phyloP scores from a whole-genome alignment of 2,797 vertebrate genomes.

The Linurgus olivaceus region DNA sequence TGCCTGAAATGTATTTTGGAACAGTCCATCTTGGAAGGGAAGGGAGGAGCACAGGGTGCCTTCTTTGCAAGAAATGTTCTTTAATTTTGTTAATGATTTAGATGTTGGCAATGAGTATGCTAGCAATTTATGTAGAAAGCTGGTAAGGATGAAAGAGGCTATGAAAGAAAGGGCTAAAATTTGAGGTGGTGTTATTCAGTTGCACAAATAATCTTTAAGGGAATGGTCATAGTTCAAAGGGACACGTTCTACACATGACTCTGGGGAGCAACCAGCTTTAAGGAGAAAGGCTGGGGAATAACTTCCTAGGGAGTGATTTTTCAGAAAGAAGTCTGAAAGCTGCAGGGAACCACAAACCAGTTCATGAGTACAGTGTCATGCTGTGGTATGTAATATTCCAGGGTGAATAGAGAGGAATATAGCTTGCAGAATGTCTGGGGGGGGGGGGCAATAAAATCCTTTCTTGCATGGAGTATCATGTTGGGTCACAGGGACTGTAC shows the following conservation, averaged over 20 bases:
- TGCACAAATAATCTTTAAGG: neutral
- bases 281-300: neutral
- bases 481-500: neutral
- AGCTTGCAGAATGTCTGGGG: neutral
- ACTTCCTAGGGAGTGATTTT: neutral
- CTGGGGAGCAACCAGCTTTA: neutral
- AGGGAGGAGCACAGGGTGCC: neutral
- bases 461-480: neutral
- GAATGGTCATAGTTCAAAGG: neutral
- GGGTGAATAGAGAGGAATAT: neutral
- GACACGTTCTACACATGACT: neutral
- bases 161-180: neutral
- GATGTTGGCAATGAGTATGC: neutral
- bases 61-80: neutral
- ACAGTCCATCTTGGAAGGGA: neutral
- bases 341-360: neutral
- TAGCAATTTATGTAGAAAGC: neutral
- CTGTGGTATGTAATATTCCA: neutral
- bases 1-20: neutral
- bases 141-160: neutral
- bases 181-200: neutral
- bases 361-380: neutral
- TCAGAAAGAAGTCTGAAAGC: neutral
- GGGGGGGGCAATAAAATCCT: no score
- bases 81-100: neutral